Evolutionary conservation across 2,888 invertebrate species (phyloP), one percentile per base, ranked within the genome.

Genomic region (Sinopyrophorus schimmeli): DNA sequence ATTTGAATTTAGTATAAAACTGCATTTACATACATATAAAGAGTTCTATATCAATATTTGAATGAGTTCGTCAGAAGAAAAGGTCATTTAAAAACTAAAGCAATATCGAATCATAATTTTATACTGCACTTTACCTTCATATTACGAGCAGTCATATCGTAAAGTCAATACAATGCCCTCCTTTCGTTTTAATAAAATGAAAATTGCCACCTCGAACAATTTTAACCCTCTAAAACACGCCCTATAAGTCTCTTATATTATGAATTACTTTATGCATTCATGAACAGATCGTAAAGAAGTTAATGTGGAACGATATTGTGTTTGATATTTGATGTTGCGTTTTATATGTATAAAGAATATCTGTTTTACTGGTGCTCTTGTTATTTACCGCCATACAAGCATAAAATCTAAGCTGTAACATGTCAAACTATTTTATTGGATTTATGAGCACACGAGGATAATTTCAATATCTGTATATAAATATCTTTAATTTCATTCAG

Each of bases 261-360:
- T 31, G 31, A 18, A 20, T 20, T 18, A 20, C 16, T 20, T 32
- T 32, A 32, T 20, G 32, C 32, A 32, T 32, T 20, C 12, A 9
- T 32, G 32, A 32, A 32, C 20, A 32, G 32, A 6, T 18, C 18
- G 18, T 32, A 32, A 32, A 32, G 6, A 12, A 20, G 32, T 11
- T 14, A 20, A 20, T 32, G 11, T 9, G 2, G 14, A 28, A 28
- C 26, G 5, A 9, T n/a, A 26, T 26, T 9, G 14, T n/a, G n/a
- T n/a, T n/a, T n/a, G 28, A 12, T 28, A n/a, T 12, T 28, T 28
- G 12, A 10, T 10, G 28, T n/a, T 30, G n/a, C 16, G 15, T 30
- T 7, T n/a, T n/a, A 30, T 15, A n/a, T 7, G 15, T 14, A 30
- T 30, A 24, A 24, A n/a, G 9, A n/a, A 12, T 15, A 30, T 30